Conservation (phyloP, 2,113 vertebrate genomes). For the Tor tambroides region DNA sequence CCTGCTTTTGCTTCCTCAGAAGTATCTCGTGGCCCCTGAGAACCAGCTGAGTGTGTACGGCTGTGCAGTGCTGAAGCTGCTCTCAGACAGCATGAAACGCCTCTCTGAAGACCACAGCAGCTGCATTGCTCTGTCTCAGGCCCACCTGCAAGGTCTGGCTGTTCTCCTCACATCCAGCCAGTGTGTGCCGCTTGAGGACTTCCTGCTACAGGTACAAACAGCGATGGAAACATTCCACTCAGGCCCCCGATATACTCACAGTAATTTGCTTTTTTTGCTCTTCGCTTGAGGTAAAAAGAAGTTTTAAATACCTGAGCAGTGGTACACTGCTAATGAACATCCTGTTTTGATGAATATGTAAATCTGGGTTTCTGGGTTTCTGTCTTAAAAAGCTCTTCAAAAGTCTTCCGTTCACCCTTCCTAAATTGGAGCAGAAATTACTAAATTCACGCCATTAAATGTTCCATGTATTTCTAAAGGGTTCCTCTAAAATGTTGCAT, state of each 20-base stretch:
- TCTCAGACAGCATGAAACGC: conserved; percentile 70
- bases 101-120: conserved; percentile 59
- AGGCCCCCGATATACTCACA: not conserved
- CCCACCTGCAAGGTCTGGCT: conserved; percentile 80
- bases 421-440: too few species aligned
- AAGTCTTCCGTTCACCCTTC: too few species aligned
- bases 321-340: too few species aligned
- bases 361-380: too few species aligned
- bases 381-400: too few species aligned
- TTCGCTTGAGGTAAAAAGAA: not conserved
- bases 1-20: conserved; percentile 81
- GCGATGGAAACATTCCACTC: too few species aligned
- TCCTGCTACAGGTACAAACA: conserved; percentile 73
- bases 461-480: too few species aligned
- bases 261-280: not conserved
- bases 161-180: conserved; percentile 76
- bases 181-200: conserved; percentile 75
- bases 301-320: too few species aligned
- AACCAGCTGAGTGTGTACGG: conserved; percentile 80
- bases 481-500: too few species aligned
- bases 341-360: too few species aligned
- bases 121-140: conserved; percentile 67
- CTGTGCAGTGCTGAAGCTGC: conserved; percentile 77
- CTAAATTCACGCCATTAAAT: too few species aligned
- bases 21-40: conserved; percentile 66